These are phyloP conservation scores for Phortica okadai DNA, from an alignment of 2,888 invertebrate species.

Conservation along the genomic window DNA sequence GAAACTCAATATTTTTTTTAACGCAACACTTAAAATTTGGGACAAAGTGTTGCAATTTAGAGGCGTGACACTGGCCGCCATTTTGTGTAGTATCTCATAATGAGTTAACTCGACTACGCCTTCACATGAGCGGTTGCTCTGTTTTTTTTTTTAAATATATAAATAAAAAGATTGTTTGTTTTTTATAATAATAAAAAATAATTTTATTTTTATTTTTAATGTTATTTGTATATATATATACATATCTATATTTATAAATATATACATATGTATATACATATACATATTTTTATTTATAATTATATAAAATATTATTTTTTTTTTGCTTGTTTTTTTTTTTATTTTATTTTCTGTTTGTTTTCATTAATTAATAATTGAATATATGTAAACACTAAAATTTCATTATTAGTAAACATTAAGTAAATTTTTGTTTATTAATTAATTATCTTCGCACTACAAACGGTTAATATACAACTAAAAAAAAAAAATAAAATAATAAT, in stretches of 20 bases:
- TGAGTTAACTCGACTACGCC: no score
- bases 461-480: conserved; percentile 44
- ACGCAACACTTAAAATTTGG: no score
- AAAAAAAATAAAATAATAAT: conserved; percentile 63
- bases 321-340: conserved; percentile 32
- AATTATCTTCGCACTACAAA: background rate
- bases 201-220: background rate
- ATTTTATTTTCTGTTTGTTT: conserved; percentile 37
- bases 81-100: no score
- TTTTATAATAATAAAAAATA: background rate
- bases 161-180: no score
- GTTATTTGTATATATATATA: background rate
- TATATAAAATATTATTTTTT: conserved; percentile 8
- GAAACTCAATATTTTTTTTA: no score
- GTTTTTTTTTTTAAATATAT: no score
- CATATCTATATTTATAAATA: background rate
- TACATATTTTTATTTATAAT: conserved; percentile 21
- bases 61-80: no score
- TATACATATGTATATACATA: background rate
- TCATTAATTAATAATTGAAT: conserved; percentile 38
- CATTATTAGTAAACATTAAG: conserved; percentile 57
- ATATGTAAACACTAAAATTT: conserved; percentile 53
- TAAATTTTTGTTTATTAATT: background rate
- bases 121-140: no score
- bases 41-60: no score